phyloP scores from a whole-genome alignment of 30 jellyfish, hydroid and myxozoan genomes.

The Catostylus mosaicus region DNA sequence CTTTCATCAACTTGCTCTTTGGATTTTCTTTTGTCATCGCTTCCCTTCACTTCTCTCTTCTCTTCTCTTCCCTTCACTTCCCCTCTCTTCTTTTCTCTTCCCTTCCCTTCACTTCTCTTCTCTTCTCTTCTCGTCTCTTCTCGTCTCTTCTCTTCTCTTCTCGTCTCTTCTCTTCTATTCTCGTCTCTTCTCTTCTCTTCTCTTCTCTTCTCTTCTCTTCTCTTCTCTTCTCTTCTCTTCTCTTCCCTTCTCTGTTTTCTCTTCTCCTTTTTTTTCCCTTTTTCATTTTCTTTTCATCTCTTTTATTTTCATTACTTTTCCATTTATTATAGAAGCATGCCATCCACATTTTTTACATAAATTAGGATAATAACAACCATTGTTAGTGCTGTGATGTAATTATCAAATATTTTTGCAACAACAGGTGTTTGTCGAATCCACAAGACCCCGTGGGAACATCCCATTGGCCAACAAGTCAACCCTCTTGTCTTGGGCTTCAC shows the following conservation, averaged over 20 bases:
- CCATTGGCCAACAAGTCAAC: slow-evolving; percentile 34
- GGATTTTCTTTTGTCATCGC: not conserved
- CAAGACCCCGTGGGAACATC: slow-evolving; percentile 60
- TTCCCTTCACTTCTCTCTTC: not conserved
- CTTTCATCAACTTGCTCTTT: not conserved
- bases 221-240: not conserved
- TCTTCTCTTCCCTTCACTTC: not conserved
- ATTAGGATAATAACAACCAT: too few species aligned
- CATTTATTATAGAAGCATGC: too few species aligned
- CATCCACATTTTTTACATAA: too few species aligned
- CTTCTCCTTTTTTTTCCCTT: not conserved
- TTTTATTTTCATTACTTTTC: too few species aligned
- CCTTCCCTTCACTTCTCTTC: not conserved
- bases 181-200: not conserved
- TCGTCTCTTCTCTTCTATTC: not conserved
- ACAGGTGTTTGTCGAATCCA: slow-evolving; percentile 47
- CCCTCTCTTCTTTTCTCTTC: not conserved
- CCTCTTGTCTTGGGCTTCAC: slow-evolving; percentile 25
- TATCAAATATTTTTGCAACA: too few species aligned
- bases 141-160: not conserved
- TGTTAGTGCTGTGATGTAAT: too few species aligned
- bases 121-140: not conserved
- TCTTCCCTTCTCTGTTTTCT: not conserved
- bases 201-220: not conserved
- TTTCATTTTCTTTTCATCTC: not conserved